Evolutionary conservation across 2,888 invertebrate species (phyloP).

Genomic region (Pterostichus niger): DNA sequence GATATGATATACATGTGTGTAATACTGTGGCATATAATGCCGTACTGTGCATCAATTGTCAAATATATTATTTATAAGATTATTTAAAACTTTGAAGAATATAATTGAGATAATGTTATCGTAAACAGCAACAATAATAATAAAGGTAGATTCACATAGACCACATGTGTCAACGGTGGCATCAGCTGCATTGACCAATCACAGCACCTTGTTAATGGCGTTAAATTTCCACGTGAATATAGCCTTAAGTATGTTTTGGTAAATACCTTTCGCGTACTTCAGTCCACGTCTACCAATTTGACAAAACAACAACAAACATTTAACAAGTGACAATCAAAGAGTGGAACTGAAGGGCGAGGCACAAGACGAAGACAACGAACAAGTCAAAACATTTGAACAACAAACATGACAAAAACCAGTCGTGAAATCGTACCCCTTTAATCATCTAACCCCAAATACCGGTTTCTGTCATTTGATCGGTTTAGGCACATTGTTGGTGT

Average conservation of each 20-base stretch:
- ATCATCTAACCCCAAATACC: constrained; percentile 59
- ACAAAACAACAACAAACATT: constrained; percentile 43
- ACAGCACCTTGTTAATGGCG: not conserved
- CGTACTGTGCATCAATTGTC: constrained; percentile 24
- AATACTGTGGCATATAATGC: constrained; percentile 36
- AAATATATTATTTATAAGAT: constrained; percentile 12
- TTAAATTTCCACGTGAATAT: too few relatives aligned
- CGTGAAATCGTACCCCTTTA: constrained; percentile 62
- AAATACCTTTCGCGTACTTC: constrained; percentile 1
- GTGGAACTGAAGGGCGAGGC: constrained; percentile 64
- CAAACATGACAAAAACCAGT: constrained; percentile 67
- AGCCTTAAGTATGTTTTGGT: not conserved
- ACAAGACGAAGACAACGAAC: constrained; percentile 65
- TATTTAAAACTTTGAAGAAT: constrained; percentile 19
- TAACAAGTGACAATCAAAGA: constrained; percentile 60
- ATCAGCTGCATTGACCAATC: too few relatives aligned
- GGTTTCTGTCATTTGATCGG: constrained; percentile 71
- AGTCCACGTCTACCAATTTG: constrained; percentile 16
- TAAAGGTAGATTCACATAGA: not conserved
- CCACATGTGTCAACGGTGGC: not conserved
- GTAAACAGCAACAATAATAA: constrained; percentile 43
- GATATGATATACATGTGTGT: constrained; percentile 35
- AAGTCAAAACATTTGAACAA: constrained; percentile 66
- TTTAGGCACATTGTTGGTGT: constrained; percentile 84
- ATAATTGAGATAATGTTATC: constrained; percentile 15